A percentile compares a stretch with the other conserved stretches of the same genome.
Conservation (phyloP, 2,888 invertebrate species). For the Volucella inanis region DNA sequence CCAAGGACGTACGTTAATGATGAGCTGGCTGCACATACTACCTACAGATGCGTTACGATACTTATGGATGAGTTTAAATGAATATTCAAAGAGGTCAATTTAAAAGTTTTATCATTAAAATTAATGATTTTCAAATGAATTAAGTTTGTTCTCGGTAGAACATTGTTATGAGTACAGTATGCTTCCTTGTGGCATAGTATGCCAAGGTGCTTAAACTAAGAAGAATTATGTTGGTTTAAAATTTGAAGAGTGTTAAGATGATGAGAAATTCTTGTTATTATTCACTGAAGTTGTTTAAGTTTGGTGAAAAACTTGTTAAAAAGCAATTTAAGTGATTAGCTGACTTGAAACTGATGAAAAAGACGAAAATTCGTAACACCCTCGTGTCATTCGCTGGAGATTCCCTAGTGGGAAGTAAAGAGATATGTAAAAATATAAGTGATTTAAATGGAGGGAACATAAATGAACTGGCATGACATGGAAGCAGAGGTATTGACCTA, state of each 20-base stretch:
- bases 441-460: not conserved
- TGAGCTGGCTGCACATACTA: not conserved
- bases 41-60: not conserved
- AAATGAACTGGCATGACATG: slow-evolving; percentile 1
- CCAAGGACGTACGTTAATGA: slow-evolving; percentile 9
- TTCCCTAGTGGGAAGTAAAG: not conserved
- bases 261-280: too few relatives aligned
- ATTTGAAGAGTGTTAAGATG: too few relatives aligned
- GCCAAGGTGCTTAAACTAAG: too few relatives aligned
- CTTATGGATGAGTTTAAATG: slow-evolving; percentile 4
- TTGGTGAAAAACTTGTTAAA: too few relatives aligned
- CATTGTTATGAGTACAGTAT: too few relatives aligned
- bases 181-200: too few relatives aligned
- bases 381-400: not conserved
- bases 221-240: too few relatives aligned
- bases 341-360: not conserved
- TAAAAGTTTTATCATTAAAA: slow-evolving; percentile 11
- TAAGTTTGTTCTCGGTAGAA: not conserved
- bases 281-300: too few relatives aligned
- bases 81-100: not conserved
- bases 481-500: not conserved
- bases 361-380: not conserved
- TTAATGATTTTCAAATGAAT: slow-evolving; percentile 22
- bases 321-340: too few relatives aligned
- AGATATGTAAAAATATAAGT: too few relatives aligned